phyloP scores from a whole-genome alignment of 2,797 vertebrate genomes.

The Sphenopsis melanotis region DNA sequence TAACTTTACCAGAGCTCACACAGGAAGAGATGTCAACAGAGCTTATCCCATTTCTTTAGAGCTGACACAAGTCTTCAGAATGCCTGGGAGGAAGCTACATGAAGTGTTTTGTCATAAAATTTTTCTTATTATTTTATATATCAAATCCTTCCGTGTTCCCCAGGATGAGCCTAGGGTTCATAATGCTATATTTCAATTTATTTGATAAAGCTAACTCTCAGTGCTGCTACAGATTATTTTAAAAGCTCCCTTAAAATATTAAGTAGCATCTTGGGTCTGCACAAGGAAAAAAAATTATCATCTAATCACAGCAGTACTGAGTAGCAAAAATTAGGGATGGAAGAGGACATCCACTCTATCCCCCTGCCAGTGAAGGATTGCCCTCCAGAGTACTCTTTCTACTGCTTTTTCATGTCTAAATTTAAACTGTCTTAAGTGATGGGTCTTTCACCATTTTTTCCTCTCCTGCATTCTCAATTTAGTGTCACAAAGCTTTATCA shows the following conservation, averaged over 20 bases:
- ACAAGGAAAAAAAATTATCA: conserved; percentile 18
- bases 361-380: conserved; percentile 2
- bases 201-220: conserved; percentile 8
- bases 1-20: background rate
- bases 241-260: conserved; percentile 19
- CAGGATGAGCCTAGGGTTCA: background rate
- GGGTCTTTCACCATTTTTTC: conserved; percentile 1
- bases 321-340: background rate
- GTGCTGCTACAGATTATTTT: conserved; percentile 24
- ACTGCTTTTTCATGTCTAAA: conserved; percentile 15
- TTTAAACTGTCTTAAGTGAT: conserved; percentile 20
- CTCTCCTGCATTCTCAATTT: background rate
- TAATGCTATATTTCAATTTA: background rate
- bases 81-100: background rate
- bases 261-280: background rate
- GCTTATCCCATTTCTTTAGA: background rate
- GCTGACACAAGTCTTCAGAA: background rate
- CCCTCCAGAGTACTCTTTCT: conserved; percentile 17
- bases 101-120: background rate
- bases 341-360: background rate
- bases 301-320: background rate
- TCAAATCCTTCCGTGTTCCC: background rate
- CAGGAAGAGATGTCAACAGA: background rate
- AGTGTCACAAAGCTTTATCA: background rate
- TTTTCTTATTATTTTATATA: background rate